Evolutionary conservation across 1,140 invertebrate species (phyloP).

Genomic region (Diuraphis noxia): DNA sequence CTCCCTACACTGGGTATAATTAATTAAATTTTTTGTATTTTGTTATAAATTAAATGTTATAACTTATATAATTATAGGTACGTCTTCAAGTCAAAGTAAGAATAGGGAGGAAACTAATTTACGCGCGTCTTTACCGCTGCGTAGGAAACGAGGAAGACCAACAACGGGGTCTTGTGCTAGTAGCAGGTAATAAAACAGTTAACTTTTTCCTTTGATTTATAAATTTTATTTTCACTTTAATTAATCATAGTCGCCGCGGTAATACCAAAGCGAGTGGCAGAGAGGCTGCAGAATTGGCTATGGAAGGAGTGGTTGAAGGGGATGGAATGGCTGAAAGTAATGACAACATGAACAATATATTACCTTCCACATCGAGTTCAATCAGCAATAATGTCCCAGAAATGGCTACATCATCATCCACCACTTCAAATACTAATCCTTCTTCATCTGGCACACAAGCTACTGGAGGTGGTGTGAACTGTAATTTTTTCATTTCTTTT

Average conservation of each 20-base stretch:
- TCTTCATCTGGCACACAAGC: slow-evolving; percentile 44
- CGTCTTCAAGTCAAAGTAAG: slow-evolving; percentile 47
- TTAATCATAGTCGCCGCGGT: slow-evolving; percentile 62
- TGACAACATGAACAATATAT: slow-evolving; percentile 27
- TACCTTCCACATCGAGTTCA: slow-evolving; percentile 47
- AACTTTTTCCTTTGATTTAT: neutral
- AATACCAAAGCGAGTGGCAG: slow-evolving; percentile 50
- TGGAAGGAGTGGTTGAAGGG: slow-evolving; percentile 49
- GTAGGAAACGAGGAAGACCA: slow-evolving; percentile 59
- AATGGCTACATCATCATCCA: slow-evolving; percentile 35
- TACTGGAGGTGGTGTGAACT: slow-evolving; percentile 4
- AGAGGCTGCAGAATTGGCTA: slow-evolving; percentile 23
- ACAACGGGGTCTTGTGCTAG: slow-evolving; percentile 79
- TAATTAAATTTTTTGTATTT: neutral
- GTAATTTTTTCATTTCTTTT: slow-evolving; percentile 5
- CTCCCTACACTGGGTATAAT: slow-evolving; percentile 38
- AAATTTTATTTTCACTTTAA: neutral
- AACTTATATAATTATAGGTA: neutral
- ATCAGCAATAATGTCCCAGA: slow-evolving; percentile 27
- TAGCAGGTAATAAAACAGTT: slow-evolving; percentile 64
- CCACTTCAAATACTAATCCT: slow-evolving; percentile 12
- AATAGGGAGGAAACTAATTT: slow-evolving; percentile 32
- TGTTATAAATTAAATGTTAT: neutral
- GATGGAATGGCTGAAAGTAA: slow-evolving; percentile 42
- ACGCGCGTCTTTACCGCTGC: slow-evolving; percentile 57